Percentiles rank a stretch among this genome's conserved stretches.
Evolutionary conservation across 2,888 invertebrate genomes (phyloP).

Genomic region (Cerceris ruficornis): DNA sequence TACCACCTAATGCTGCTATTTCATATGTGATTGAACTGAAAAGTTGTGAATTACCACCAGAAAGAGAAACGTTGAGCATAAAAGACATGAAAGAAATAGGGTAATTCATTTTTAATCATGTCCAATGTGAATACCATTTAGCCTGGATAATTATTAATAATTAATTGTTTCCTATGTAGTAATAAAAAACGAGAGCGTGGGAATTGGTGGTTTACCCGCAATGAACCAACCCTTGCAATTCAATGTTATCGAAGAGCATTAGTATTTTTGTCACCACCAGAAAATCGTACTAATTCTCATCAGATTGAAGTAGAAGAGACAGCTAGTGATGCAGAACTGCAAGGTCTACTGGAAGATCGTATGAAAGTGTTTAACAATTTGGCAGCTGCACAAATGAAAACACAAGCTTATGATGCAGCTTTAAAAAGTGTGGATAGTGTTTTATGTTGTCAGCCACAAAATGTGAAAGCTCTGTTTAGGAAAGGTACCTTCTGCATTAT

Average conservation of each 20-base stretch:
- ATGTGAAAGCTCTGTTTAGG: constrained; percentile 95
- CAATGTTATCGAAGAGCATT: constrained; percentile 93
- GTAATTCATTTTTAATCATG: constrained; percentile 82
- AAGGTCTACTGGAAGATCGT: constrained; percentile 89
- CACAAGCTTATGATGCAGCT: constrained; percentile 92
- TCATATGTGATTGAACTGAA: constrained; percentile 89
- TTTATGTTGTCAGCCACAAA: constrained; percentile 91
- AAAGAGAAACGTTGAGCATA: constrained; percentile 86
- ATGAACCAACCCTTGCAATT: constrained; percentile 91
- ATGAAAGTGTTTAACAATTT: constrained; percentile 95
- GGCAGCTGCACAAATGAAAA: constrained; percentile 95
- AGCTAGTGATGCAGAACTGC: constrained; percentile 84
- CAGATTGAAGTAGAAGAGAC: constrained; percentile 81
- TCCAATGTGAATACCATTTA: background rate
- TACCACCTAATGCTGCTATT: constrained; percentile 87
- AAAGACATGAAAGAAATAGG: constrained; percentile 89
- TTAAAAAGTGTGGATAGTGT: constrained; percentile 92
- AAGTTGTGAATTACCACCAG: constrained; percentile 86
- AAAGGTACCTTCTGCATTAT: constrained; percentile 84
- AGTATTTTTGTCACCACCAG: constrained; percentile 89
- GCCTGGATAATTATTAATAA: constrained; percentile 3
- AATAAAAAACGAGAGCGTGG: constrained; percentile 92
- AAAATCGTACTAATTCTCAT: constrained; percentile 84
- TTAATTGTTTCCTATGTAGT: constrained; percentile 78
- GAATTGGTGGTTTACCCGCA: constrained; percentile 94